phyloP scores from a whole-genome alignment of 2,113 vertebrate genomes.

The Xiphias gladius region DNA sequence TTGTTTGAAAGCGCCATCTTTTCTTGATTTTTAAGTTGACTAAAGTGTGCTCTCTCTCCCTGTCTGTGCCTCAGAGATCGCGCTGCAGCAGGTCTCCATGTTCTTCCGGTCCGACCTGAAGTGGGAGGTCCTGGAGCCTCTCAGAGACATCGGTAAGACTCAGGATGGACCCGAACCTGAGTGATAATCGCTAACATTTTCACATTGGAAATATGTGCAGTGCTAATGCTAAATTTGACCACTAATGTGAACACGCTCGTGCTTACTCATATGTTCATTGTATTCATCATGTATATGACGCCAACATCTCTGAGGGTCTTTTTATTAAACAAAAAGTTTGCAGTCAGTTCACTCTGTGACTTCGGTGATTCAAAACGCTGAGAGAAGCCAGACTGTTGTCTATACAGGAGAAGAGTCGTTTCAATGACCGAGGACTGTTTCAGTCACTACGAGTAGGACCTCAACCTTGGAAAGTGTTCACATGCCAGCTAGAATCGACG shows the following conservation, averaged over 20 bases:
- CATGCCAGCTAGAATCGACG: no score
- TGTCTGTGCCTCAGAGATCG: slow-evolving; percentile 87
- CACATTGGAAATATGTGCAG: not conserved
- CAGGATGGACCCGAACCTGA: not conserved
- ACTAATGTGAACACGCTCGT: not conserved
- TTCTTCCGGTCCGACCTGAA: slow-evolving; percentile 98
- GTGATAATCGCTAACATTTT: not conserved
- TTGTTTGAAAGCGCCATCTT: no score
- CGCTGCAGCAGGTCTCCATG: slow-evolving; percentile 99
- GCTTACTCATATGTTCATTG: not conserved
- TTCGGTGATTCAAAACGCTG: no score
- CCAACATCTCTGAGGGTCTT: no score
- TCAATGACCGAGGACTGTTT: not conserved
- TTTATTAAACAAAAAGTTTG: no score
- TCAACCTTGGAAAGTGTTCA: not conserved
- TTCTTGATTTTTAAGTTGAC: no score
- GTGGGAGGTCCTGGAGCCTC: slow-evolving; percentile 96
- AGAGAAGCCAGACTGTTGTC: no score
- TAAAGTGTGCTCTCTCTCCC: not conserved
- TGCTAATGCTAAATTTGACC: not conserved
- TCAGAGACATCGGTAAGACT: slow-evolving; percentile 94
- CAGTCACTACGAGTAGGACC: not conserved
- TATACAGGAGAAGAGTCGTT: not conserved
- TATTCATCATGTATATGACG: not conserved
- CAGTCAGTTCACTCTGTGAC: no score